phyloP scores from a whole-genome alignment of 2,113 vertebrate species.

The Uropsilus gracilis region DNA sequence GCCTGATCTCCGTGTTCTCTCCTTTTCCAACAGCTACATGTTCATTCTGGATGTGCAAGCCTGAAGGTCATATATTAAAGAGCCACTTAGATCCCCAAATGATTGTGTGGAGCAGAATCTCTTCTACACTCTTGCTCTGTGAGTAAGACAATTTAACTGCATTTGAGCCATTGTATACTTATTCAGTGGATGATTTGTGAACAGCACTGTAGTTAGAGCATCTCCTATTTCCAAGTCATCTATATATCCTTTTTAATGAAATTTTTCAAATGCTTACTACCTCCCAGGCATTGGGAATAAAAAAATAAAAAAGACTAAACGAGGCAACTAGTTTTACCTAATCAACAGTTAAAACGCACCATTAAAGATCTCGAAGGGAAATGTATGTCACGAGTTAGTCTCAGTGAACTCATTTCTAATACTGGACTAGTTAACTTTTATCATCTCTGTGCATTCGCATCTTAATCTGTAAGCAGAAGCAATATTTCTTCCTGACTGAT shows the following conservation, averaged over 20 bases:
- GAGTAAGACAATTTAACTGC: neutral
- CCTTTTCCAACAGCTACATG: neutral
- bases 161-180: neutral
- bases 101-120: neutral
- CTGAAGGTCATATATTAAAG: neutral
- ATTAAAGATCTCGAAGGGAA: neutral
- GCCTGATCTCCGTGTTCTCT: no score
- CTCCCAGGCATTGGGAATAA: neutral
- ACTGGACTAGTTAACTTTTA: neutral
- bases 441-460: neutral
- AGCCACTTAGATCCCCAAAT: neutral
- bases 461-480: neutral
- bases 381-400: neutral
- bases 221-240: neutral
- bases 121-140: neutral
- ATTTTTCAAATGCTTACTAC: constrained; percentile 16
- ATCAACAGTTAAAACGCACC: constrained; percentile 46
- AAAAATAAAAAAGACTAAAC: constrained; percentile 43
- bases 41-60: neutral
- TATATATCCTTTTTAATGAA: constrained; percentile 25
- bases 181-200: neutral
- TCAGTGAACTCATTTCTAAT: constrained; percentile 12
- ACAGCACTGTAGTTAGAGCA: neutral
- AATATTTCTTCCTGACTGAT: neutral
- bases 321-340: constrained; percentile 41